Conservation (phyloP, 1,140 invertebrate species). For the Drosophila elegans region DNA sequence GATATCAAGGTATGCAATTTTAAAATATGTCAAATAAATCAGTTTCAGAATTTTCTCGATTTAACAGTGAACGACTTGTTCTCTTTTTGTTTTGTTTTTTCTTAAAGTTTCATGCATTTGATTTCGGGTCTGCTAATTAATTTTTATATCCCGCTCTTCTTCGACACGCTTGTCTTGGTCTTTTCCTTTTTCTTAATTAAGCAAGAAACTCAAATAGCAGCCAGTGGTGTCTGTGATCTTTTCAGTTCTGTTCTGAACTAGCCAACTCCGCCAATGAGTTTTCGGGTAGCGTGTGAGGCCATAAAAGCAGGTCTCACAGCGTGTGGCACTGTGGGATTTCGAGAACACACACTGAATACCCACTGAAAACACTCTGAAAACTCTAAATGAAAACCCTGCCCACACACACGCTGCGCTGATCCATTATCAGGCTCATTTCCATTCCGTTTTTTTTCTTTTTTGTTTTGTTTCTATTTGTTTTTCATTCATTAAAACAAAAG, state of each 20-base stretch:
- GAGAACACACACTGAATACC: neutral
- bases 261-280: neutral
- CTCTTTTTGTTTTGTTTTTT: neutral
- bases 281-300: constrained; percentile 20
- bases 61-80: neutral
- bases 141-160: constrained; percentile 73
- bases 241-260: neutral
- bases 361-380: neutral
- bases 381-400: constrained; percentile 20
- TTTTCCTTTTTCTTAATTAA: constrained; percentile 75
- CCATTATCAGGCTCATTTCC: constrained; percentile 49
- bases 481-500: constrained; percentile 64
- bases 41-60: neutral
- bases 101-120: constrained; percentile 44
- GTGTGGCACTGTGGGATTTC: constrained; percentile 48
- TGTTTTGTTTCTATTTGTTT: neutral
- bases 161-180: constrained; percentile 53
- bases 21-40: neutral
- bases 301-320: constrained; percentile 64
- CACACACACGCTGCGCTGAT: constrained; percentile 46
- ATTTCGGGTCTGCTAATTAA: constrained; percentile 69
- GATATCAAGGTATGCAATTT: too few species aligned
- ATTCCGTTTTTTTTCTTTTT: constrained; percentile 19
- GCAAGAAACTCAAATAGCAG: constrained; percentile 70
- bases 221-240: constrained; percentile 41